Evolutionary conservation across 2,113 vertebrate species (phyloP).

Genomic region (Galemys pyrenaicus): DNA sequence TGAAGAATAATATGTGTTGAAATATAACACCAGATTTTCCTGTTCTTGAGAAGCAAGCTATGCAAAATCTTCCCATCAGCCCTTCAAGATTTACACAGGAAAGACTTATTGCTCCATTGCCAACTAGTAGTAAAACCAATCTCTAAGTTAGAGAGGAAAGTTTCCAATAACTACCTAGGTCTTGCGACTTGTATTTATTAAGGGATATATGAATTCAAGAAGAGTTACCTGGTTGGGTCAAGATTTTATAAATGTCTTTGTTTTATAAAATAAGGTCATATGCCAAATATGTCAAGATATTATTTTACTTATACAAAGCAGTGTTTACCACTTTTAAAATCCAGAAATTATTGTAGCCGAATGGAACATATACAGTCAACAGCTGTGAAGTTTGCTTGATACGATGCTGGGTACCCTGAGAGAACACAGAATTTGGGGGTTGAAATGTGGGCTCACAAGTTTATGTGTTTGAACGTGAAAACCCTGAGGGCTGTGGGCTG

Average conservation of each 20-base stretch:
- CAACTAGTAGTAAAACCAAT: background rate
- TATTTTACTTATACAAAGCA: background rate
- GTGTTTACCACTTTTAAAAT: background rate
- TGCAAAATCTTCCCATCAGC: background rate
- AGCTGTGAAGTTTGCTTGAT: background rate
- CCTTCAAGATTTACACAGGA: background rate
- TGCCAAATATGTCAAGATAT: background rate
- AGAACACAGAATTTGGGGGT: background rate
- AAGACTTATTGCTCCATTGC: background rate
- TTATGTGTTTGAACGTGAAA: no score
- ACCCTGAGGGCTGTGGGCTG: no score
- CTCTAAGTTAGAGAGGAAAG: background rate
- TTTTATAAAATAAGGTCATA: background rate
- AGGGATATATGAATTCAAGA: background rate
- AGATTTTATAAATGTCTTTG: background rate
- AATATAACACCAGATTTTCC: conserved; percentile 38
- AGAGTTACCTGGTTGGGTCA: background rate
- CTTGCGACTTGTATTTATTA: background rate
- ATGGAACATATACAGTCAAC: background rate
- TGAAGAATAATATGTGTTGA: conserved; percentile 44
- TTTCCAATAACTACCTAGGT: background rate
- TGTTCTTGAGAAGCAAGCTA: conserved; percentile 33
- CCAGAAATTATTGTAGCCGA: background rate
- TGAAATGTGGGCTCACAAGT: background rate
- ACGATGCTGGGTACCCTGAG: background rate